A percentile compares a stretch with the other conserved stretches of the same genome.
phyloP scores from a whole-genome alignment of 2,888 invertebrate genomes.

The Drosophila mettleri region DNA sequence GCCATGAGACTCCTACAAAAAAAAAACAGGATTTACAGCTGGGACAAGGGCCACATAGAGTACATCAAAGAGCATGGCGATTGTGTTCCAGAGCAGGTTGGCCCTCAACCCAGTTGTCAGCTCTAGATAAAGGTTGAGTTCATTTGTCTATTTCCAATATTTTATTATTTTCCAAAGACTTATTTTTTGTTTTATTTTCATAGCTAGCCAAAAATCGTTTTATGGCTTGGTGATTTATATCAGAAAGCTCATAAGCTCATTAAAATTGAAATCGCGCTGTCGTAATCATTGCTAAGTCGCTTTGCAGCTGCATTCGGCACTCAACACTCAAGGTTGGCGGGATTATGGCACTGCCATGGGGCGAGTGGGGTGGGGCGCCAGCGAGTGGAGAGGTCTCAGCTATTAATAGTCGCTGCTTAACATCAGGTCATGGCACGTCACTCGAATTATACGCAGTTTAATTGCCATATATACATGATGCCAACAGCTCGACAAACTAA shows the following conservation, averaged over 20 bases:
- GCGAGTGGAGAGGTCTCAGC: slow-evolving; percentile 10
- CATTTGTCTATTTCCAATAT: too few relatives aligned
- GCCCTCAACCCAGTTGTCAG: neutral
- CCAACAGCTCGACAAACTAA: slow-evolving; percentile 45
- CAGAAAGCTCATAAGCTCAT: slow-evolving; percentile 2
- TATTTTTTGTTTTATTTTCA: too few relatives aligned
- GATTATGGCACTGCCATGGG: neutral
- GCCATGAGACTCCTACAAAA: slow-evolving; percentile 2
- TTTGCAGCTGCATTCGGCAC: slow-evolving; percentile 3
- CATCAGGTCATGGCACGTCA: slow-evolving; percentile 21
- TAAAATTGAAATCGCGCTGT: slow-evolving; percentile 9
- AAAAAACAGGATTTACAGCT: neutral
- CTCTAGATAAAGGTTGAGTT: neutral
- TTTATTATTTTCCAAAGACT: too few relatives aligned
- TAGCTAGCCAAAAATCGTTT: neutral
- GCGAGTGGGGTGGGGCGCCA: too few relatives aligned
- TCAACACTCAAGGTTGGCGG: slow-evolving; percentile 20
- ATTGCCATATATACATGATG: slow-evolving; percentile 69
- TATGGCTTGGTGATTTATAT: neutral
- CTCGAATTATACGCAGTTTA: slow-evolving; percentile 55
- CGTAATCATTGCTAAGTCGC: neutral
- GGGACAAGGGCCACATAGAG: neutral
- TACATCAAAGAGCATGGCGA: neutral
- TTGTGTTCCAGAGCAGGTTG: neutral
- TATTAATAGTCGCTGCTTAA: slow-evolving; percentile 16